Base-by-base conservation (phyloP, 1,140 invertebrate species). In the Rhagoletis pomonella region DNA sequence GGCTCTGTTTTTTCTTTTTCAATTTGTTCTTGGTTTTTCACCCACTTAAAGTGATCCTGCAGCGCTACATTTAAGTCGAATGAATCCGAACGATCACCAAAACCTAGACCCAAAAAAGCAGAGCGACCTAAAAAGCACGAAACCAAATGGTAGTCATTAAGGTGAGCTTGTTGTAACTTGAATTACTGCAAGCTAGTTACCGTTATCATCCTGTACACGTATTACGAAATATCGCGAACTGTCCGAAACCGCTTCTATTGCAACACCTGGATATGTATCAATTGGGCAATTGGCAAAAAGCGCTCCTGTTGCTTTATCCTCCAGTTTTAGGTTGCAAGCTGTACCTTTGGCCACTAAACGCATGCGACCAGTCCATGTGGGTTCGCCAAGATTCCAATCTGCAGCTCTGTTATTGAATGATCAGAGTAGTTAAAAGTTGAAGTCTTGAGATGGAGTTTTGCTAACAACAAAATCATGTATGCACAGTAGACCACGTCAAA, bases 171-270 rank as follows among this genome's bases (percentile, higher is more conserved):
- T 29, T 29, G n/a, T 29, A 29, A 29, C 29, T 29, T 29, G 29
- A 29, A 29, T 29, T 29, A 29, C 29, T 29, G 29, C 29, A 17
- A 2, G 1, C 2, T 87, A 90, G 60, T 59, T 90, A 95, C 97
- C 98, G 95, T 97, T 97, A 91, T 99, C 98, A 94, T 99, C 98
- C 94, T 98, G 96, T 90, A 99, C 97, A 93, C 97, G 95, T 55
- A 99, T 93, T 55, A 99, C 99, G 96, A 99, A 99, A 94, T 99
- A 99, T 90, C 99, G 95, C 85, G 98, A 99, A 87, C 99, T 99
- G 94, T 99, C 99, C 64, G 96, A 97, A 0, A 99, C 99, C 81
- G 98, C 93, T 94, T 99, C 99, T 39, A 99, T 96, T 44, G 98
- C 98, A 86, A 97, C 94, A 87, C 98, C 97, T 84, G 99, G 98